Percentiles rank a stretch among this genome's conserved stretches.
phyloP scores from a whole-genome alignment of 2,888 invertebrate genomes.

The Noctua janthina region DNA sequence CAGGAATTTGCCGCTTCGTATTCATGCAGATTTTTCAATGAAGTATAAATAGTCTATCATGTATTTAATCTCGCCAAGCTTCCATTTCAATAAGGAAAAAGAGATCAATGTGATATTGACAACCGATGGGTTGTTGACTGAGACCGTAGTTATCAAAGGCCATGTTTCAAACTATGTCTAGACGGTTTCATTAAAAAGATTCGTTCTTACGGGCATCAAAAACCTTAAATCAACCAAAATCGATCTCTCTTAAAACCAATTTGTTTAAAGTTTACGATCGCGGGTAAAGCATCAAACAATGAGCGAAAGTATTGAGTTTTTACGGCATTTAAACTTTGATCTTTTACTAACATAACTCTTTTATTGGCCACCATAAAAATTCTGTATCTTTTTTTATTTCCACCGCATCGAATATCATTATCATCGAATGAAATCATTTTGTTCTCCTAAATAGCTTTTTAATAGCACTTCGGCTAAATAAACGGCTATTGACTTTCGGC shows the following conservation, averaged over 20 bases:
- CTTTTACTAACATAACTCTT: slow-evolving; percentile 83
- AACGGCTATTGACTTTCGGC: slow-evolving; percentile 32
- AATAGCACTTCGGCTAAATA: slow-evolving; percentile 36
- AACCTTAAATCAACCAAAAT: slow-evolving; percentile 44
- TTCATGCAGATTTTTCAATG: slow-evolving; percentile 46
- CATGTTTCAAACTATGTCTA: slow-evolving; percentile 31
- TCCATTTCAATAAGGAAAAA: not conserved
- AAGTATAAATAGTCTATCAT: slow-evolving; percentile 24
- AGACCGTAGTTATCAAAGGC: not conserved
- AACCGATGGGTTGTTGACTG: not conserved
- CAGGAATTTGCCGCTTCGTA: slow-evolving; percentile 18
- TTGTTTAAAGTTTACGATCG: slow-evolving; percentile 85
- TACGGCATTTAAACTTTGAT: slow-evolving; percentile 84
- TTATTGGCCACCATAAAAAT: slow-evolving; percentile 71
- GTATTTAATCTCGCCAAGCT: not conserved
- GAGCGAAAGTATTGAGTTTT: slow-evolving; percentile 84
- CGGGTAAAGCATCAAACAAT: slow-evolving; percentile 84
- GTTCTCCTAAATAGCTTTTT: slow-evolving; percentile 53
- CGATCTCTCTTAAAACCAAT: slow-evolving; percentile 84
- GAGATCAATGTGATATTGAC: not conserved
- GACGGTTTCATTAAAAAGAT: slow-evolving; percentile 31
- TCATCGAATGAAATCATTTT: slow-evolving; percentile 57
- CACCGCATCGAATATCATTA: slow-evolving; percentile 58
- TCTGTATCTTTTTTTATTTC: slow-evolving; percentile 60
- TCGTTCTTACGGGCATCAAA: slow-evolving; percentile 14